Conservation (phyloP, 2,888 invertebrate species). For the Lottia scabra region DNA sequence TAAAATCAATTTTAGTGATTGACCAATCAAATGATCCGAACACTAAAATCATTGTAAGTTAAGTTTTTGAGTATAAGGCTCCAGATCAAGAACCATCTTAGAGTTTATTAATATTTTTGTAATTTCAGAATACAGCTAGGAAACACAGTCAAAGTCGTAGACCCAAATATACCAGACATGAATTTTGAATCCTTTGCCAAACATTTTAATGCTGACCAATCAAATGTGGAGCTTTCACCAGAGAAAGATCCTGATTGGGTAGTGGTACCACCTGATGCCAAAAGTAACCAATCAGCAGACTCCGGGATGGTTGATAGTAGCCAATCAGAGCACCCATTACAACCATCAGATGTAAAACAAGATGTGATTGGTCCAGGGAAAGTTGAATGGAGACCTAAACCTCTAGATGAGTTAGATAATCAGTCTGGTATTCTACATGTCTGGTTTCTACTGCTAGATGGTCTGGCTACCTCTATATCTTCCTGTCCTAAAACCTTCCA, state of each 20-base stretch:
- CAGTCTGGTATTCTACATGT: constrained; percentile 82
- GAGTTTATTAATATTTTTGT: no score
- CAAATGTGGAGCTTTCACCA: neutral
- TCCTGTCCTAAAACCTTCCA: constrained; percentile 83
- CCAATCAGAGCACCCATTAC: neutral
- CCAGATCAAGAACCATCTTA: no score
- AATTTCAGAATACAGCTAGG: constrained; percentile 67
- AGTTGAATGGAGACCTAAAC: constrained; percentile 10
- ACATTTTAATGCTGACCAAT: constrained; percentile 32
- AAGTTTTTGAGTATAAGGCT: no score
- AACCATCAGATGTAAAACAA: neutral
- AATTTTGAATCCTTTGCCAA: constrained; percentile 50
- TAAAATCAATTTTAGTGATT: no score
- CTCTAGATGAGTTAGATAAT: constrained; percentile 61
- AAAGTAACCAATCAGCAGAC: constrained; percentile 45
- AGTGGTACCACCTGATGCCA: constrained; percentile 24
- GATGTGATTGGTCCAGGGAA: constrained; percentile 2
- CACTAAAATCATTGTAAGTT: no score
- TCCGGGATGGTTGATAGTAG: constrained; percentile 42
- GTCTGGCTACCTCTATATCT: constrained; percentile 74
- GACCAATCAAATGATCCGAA: no score
- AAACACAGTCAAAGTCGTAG: constrained; percentile 75
- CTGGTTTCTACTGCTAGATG: constrained; percentile 89
- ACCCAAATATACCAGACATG: constrained; percentile 77
- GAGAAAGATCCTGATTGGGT: neutral